Conservation (phyloP, 2,888 invertebrate species). For the Fissipunctia ypsillon region DNA sequence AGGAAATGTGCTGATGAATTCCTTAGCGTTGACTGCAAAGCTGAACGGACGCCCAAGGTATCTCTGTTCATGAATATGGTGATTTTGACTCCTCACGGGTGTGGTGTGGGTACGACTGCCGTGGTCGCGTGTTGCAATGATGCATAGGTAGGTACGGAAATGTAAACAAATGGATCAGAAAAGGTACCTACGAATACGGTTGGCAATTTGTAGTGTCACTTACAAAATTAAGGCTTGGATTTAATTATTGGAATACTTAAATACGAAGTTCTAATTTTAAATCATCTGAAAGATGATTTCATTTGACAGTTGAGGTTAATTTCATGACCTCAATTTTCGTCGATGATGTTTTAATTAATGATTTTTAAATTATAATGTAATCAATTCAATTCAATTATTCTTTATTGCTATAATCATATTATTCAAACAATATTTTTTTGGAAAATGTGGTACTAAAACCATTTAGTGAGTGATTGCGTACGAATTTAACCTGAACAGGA, state of each 20-base stretch:
- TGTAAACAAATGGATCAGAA: neutral
- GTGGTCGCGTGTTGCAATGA: constrained; percentile 23
- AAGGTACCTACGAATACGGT: too few relatives aligned
- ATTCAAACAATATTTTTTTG: neutral
- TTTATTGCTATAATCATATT: too few relatives aligned
- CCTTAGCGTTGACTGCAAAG: constrained; percentile 10
- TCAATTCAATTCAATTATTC: too few relatives aligned
- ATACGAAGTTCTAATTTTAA: neutral
- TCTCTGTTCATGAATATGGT: constrained; percentile 47
- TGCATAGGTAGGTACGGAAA: constrained; percentile 5
- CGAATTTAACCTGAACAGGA: neutral
- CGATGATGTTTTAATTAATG: too few relatives aligned
- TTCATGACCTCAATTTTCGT: neutral
- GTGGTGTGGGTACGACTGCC: constrained; percentile 7
- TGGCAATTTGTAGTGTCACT: neutral
- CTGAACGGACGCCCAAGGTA: constrained; percentile 22
- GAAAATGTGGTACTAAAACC: neutral
- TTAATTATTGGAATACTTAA: neutral
- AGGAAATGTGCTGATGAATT: constrained; percentile 32
- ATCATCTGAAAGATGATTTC: too few relatives aligned
- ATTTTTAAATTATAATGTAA: too few relatives aligned
- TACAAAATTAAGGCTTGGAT: neutral
- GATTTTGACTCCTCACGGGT: constrained; percentile 39
- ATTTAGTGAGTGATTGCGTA: neutral
- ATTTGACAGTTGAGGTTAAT: neutral